Evolutionary conservation across 2,888 invertebrate genomes (phyloP).

Genomic region (Morpho achilles): DNA sequence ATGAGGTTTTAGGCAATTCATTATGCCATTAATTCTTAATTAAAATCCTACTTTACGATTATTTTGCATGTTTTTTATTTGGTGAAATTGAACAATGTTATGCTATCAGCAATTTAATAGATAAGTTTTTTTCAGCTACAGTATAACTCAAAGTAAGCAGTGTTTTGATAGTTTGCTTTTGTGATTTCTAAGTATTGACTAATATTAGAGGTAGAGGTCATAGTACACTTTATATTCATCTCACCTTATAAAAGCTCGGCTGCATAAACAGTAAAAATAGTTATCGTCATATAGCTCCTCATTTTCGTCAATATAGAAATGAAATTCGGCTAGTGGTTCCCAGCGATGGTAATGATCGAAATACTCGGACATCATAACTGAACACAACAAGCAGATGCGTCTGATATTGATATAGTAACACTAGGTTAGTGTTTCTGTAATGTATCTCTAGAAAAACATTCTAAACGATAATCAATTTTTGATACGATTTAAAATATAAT

Average conservation of each 20-base stretch:
- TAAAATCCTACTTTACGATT: no score
- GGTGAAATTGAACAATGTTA: no score
- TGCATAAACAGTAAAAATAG: conserved; percentile 84
- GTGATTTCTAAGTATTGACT: not conserved
- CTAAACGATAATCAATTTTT: no score
- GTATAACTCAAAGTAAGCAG: no score
- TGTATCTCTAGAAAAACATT: conserved; percentile 49
- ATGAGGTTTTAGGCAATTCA: no score
- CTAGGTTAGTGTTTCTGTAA: conserved; percentile 43
- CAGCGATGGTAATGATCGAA: conserved; percentile 74
- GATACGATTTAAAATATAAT: no score
- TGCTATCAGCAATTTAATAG: no score
- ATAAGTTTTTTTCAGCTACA: no score
- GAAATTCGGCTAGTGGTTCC: conserved; percentile 84
- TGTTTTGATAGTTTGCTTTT: not conserved
- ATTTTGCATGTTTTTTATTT: no score
- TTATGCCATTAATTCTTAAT: no score
- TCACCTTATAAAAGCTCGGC: conserved; percentile 83
- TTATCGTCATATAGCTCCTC: conserved; percentile 57
- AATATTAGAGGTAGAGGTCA: not conserved
- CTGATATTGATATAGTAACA: not conserved
- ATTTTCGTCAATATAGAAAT: conserved; percentile 61
- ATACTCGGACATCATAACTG: conserved; percentile 61
- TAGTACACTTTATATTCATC: not conserved
- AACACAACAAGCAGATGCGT: conserved; percentile 14